These are phyloP conservation scores for Sesamia nonagrioides DNA, from an alignment of 1,140 invertebrate species.

Conservation along the genomic window DNA sequence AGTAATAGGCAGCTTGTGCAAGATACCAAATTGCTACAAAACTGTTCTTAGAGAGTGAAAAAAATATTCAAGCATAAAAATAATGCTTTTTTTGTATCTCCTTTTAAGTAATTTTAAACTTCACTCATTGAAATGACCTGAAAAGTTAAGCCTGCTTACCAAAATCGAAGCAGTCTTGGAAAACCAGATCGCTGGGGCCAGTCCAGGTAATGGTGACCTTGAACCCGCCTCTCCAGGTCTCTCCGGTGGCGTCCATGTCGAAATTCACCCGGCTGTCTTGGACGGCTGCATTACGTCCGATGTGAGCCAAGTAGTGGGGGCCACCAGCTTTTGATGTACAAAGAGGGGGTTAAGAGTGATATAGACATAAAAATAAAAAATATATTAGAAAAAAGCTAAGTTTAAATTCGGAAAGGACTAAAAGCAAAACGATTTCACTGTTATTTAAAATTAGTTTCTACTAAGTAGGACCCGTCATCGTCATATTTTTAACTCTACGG, in stretches of 20 bases:
- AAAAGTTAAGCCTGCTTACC: constrained; percentile 61
- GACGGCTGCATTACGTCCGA: constrained; percentile 67
- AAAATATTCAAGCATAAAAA: background rate
- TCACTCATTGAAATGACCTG: background rate
- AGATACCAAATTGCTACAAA: background rate
- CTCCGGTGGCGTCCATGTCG: constrained; percentile 58
- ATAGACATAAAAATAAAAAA: no score
- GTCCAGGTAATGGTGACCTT: constrained; percentile 75
- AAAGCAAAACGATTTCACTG: no score
- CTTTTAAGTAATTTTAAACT: no score
- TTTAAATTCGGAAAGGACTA: no score
- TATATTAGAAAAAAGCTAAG: no score
- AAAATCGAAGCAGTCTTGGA: constrained; percentile 82
- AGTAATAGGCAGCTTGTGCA: background rate
- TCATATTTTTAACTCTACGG: no score
- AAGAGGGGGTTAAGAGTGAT: background rate
- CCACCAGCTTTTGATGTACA: constrained; percentile 12
- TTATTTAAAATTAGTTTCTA: no score
- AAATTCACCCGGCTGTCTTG: constrained; percentile 69
- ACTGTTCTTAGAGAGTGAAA: no score
- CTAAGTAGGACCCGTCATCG: no score
- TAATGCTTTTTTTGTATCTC: no score
- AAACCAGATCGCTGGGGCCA: constrained; percentile 72
- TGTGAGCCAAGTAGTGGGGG: constrained; percentile 58
- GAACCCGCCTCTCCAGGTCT: constrained; percentile 66